Base-by-base conservation (phyloP, 1,140 invertebrate genomes). In the Helicoverpa armigera region DNA sequence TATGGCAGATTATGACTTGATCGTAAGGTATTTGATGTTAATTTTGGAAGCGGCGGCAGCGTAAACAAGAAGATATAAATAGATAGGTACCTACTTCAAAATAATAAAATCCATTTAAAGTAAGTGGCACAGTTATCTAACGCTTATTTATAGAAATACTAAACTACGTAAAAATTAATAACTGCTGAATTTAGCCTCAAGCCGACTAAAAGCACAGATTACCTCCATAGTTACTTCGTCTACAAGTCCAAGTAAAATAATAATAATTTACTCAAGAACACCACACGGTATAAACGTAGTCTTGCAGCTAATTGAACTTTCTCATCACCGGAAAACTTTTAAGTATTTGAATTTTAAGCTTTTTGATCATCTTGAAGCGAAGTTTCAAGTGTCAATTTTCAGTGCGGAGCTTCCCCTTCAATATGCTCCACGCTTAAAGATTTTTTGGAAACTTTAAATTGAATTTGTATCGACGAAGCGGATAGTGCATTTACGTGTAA, bases 321-420 rank as follows among this genome's bases (percentile, higher is more conserved):
- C 43, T 18, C 43, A 50, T n/a, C 12, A 50, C 43, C 43, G 48
- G 35, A 35, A 69, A 18, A 69, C n/a, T 43, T 11, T 4, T 16
- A 69, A 69, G 43, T 50, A 69, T 69, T 50, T 69, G 65, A 69
- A 50, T 50, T 50, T 69, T 69, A 48, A 69, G 35, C 35, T 43
- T 43, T 43, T 43, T 43, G 35, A 43, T 43, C 35, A 18, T 43
- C 65, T 50, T 13, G 16, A 43, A 13, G 43, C 65, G 18, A 69
- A 69, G 65, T 69, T 69, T 69, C 65, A 69, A 69, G 65, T 69
- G 65, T 69, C 65, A 69, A 69, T 69, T 69, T 69, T 48, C 43
- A 69, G 43, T 48, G 65, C 65, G 11, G 35, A 69, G 65, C 65
- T 69, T 69, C 50, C 65, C 65, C 65, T 48, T 16, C 65, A 69